phyloP scores from a whole-genome alignment of 2,113 vertebrate genomes.

The Charina bottae region DNA sequence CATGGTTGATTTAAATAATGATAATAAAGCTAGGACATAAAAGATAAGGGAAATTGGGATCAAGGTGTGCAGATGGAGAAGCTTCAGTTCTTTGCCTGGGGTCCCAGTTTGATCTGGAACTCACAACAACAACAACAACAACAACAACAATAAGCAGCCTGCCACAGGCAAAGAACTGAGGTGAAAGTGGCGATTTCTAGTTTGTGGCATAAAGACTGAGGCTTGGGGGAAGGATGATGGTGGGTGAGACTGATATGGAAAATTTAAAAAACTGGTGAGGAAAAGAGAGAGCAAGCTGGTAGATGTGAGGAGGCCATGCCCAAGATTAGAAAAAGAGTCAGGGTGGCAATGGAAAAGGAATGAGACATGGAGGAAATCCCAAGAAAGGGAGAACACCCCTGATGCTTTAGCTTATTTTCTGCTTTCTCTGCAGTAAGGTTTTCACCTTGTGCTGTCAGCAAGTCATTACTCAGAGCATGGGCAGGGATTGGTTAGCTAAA shows the following conservation, averaged over 20 bases:
- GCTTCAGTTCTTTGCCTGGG: neutral
- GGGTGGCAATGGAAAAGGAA: neutral
- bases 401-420: constrained; percentile 13
- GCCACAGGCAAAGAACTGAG: neutral
- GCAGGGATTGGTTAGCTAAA: constrained; percentile 74
- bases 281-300: accelerated
- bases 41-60: neutral
- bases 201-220: neutral
- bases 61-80: neutral
- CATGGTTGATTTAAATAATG: neutral
- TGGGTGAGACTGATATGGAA: neutral
- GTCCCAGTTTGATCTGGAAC: neutral
- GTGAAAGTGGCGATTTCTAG: neutral
- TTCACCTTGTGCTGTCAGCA: constrained; percentile 67
- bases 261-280: neutral
- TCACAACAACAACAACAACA: neutral
- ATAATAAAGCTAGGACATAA: neutral
- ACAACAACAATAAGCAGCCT: neutral
- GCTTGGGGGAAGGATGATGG: neutral
- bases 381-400: accelerated
- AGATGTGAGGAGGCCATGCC: neutral
- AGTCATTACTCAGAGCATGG: constrained; percentile 45
- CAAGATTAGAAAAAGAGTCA: neutral
- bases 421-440: constrained; percentile 29
- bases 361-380: neutral